Conservation (phyloP, 2,113 vertebrate species). For the Nesogale talazaci region DNA sequence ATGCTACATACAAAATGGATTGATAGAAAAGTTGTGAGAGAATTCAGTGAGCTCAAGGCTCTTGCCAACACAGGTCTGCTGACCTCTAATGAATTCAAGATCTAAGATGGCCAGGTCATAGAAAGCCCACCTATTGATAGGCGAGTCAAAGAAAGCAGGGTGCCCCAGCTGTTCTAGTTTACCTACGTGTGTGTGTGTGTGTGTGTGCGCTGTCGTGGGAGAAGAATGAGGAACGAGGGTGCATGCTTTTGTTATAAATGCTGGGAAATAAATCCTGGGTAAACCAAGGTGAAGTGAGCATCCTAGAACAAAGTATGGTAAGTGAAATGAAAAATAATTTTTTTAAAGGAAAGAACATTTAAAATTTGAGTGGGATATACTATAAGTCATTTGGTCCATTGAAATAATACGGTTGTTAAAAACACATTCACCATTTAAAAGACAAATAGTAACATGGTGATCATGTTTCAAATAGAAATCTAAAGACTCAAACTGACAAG, state of each 20-base stretch:
- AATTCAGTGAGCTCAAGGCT: neutral
- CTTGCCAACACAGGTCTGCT: neutral
- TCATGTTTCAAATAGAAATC: slow-evolving; percentile 50
- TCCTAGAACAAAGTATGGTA: neutral
- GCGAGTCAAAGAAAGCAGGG: neutral
- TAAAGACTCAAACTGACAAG: slow-evolving; percentile 54
- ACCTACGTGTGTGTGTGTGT: too few species aligned
- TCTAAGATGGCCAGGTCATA: neutral
- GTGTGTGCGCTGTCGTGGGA: too few species aligned
- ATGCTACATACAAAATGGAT: neutral
- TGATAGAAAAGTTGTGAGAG: neutral
- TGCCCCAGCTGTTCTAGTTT: neutral
- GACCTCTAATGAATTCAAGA: neutral
- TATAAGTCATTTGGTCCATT: slow-evolving; percentile 16
- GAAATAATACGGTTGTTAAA: slow-evolving; percentile 60
- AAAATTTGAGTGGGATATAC: neutral
- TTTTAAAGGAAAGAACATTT: slow-evolving; percentile 28
- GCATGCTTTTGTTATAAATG: slow-evolving; percentile 21
- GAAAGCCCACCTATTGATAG: neutral
- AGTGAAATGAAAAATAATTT: slow-evolving; percentile 7
- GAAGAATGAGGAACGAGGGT: neutral
- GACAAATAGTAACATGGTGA: slow-evolving; percentile 45
- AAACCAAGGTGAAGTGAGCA: neutral
- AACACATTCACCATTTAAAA: slow-evolving; percentile 56
- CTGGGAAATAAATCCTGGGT: neutral